Conservation (phyloP, 1,140 invertebrate species). For the Temnothorax nylanderi region DNA sequence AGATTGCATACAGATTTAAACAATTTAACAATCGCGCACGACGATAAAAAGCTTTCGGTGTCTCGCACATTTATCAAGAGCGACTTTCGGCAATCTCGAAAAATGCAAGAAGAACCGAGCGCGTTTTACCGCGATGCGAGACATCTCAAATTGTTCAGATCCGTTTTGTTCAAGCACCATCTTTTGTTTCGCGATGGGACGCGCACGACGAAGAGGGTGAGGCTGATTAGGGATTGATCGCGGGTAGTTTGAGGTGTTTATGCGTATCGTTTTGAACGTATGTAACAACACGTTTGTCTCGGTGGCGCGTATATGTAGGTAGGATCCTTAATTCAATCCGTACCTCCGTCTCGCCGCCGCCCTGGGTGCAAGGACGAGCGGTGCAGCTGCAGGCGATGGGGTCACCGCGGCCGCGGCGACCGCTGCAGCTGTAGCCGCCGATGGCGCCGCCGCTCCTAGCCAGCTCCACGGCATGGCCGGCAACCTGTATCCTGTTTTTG, state of each 20-base stretch:
- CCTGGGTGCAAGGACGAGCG: conserved; percentile 84
- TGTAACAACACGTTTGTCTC: neutral
- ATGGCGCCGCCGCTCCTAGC: conserved; percentile 83
- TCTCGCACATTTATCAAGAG: conserved; percentile 7
- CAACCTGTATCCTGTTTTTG: conserved; percentile 84
- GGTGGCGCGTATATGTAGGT: conserved; percentile 20
- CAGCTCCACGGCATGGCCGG: conserved; percentile 85
- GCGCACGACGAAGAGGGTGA: neutral
- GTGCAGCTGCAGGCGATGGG: conserved; percentile 83
- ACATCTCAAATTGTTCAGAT: neutral
- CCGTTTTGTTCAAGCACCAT: neutral
- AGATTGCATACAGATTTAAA: neutral
- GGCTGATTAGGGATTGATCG: neutral
- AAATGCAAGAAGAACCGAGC: neutral
- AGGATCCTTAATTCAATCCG: conserved; percentile 56
- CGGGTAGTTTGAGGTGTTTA: conserved; percentile 7
- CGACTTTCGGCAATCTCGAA: neutral
- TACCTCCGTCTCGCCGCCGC: conserved; percentile 83
- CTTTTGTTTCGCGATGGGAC: neutral
- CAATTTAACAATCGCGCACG: conserved; percentile 7
- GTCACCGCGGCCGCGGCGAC: conserved; percentile 84
- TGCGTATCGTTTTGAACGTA: conserved; percentile 3
- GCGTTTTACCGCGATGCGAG: neutral
- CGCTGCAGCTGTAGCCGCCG: conserved; percentile 84
- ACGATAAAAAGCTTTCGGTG: neutral